Base-by-base conservation (phyloP, 1,140 invertebrate species). In the Eupeodes corollae region DNA sequence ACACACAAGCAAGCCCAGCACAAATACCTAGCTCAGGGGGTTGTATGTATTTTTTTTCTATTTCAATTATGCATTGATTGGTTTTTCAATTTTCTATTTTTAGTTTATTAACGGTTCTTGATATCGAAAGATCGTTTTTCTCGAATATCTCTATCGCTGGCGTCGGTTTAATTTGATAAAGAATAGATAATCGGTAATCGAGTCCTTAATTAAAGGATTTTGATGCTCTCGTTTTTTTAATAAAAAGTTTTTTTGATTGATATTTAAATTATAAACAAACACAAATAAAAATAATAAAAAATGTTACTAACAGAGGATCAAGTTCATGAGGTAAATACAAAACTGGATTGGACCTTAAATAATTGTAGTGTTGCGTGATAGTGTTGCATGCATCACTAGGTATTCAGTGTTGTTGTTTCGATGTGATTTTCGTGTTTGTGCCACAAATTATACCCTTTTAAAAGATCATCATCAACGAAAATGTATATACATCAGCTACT, bases 101-200 rank as follows among this genome's bases (percentile, higher is more conserved):
- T 58, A 66, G 63, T 66, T 61, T 58, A 66, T 66, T 63, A 63
- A 59, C 57, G 63, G 65, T 60, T 60, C 63, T 63, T 66, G 63
- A 65, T 66, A 63, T 57, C 57, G 60, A 52, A 59, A 56, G 60
- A 65, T 65, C 63, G 63, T 65, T 30, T 32, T 13, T 44, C 31
- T 2, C 18, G n/a, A 40, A 10, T 8, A 40, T 16, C 10, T 10
- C 14, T 8, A 10, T 12, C 10, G 10, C 16, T 15, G 38, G 11
- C 38, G 38, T 40, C 38, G 15, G 8, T 15, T 11, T 40, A 8
- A 13, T 16, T 10, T 10, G n/a, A 34, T 34, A 34, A 34, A 34
- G 9, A 34, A 34, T 10, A 34, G n/a, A 34, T 10, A 34, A 34
- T 34, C n/a, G n/a, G n/a, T 10, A 34, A 10, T 34, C 9, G n/a